Conservation (phyloP, 1,140 invertebrate species). For the Zaprionus davidi region DNA sequence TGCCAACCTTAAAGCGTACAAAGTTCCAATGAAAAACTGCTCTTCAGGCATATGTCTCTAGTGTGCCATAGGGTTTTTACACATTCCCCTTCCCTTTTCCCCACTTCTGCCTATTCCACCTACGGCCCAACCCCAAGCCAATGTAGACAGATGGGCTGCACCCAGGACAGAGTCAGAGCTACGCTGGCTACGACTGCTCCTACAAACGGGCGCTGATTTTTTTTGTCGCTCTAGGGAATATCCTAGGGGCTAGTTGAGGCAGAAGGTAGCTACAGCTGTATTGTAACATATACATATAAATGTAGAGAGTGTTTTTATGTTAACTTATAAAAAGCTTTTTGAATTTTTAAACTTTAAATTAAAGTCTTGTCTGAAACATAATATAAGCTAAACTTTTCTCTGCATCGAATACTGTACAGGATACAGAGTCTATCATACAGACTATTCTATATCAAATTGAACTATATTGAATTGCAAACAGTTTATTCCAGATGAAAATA, state of each 20-base stretch:
- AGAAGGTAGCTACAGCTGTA: background rate
- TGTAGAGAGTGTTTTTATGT: background rate
- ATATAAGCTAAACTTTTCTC: too few relatives aligned
- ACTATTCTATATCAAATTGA: too few relatives aligned
- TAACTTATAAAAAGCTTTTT: background rate
- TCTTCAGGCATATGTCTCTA: slow-evolving; percentile 51
- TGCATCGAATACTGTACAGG: too few relatives aligned
- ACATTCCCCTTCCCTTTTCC: background rate
- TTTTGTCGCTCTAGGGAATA: slow-evolving; percentile 19
- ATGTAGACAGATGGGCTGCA: slow-evolving; percentile 32
- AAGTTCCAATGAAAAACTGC: slow-evolving; percentile 41
- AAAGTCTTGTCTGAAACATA: too few relatives aligned
- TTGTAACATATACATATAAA: background rate
- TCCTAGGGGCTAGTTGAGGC: background rate
- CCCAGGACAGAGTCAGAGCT: slow-evolving; percentile 14
- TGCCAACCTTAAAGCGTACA: slow-evolving; percentile 33
- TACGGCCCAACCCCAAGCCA: slow-evolving; percentile 26
- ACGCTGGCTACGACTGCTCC: background rate
- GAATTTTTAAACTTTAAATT: too few relatives aligned
- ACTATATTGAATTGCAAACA: too few relatives aligned
- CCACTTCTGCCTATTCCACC: background rate
- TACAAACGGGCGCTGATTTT: slow-evolving; percentile 27
- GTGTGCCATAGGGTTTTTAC: background rate
- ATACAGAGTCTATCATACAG: too few relatives aligned
- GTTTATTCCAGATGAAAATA: too few relatives aligned